These are phyloP conservation scores for Aplodontia rufa DNA, from an alignment of 2,113 vertebrate genomes.

Conservation along the genomic window DNA sequence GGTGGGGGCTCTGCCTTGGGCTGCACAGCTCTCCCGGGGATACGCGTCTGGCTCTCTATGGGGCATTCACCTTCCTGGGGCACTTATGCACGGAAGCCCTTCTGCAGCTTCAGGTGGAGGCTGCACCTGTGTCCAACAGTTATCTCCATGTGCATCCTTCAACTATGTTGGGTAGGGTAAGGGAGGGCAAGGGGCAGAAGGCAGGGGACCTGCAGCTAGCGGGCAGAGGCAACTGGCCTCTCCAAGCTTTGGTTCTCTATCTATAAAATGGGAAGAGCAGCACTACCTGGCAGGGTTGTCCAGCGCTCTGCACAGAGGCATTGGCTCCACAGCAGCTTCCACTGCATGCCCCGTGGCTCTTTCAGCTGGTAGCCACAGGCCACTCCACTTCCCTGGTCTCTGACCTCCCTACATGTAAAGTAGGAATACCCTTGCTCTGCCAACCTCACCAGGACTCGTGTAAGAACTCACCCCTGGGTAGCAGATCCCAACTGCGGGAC, in stretches of 20 bases:
- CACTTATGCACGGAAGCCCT: background rate
- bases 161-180: no score
- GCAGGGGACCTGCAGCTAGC: background rate
- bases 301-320: no score
- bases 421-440: background rate
- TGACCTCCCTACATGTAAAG: background rate
- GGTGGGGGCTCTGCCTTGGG: background rate
- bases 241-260: background rate
- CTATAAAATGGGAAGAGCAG: accelerated
- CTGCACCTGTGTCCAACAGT: background rate
- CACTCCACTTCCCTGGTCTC: background rate
- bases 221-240: background rate
- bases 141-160: background rate
- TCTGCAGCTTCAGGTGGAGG: background rate
- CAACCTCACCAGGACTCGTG: background rate
- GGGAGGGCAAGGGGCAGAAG: no score
- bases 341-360: accelerated
- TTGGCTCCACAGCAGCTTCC: background rate
- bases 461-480: background rate
- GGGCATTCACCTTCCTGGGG: background rate
- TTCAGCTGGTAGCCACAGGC: background rate
- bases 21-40: background rate
- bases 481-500: background rate
- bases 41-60: background rate
- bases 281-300: background rate